phyloP scores from a whole-genome alignment of 2,797 vertebrate species.

The Dryobates pubescens region DNA sequence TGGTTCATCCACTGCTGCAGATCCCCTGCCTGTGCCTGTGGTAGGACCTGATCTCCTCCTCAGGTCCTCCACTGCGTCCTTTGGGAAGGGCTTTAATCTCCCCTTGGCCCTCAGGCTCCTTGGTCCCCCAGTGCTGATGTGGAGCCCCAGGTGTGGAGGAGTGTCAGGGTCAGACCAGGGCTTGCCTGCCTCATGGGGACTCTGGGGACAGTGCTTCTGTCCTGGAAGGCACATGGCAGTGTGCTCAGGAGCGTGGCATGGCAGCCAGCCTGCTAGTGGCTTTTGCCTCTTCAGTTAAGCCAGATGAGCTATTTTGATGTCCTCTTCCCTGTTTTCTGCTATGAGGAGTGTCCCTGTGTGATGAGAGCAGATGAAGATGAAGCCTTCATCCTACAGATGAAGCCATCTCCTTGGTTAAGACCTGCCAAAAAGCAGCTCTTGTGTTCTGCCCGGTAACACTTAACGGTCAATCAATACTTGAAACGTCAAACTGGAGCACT shows the following conservation, averaged over 20 bases:
- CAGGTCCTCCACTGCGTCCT: rapidly evolving
- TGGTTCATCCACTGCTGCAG: neutral
- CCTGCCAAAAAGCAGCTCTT: neutral
- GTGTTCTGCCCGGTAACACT: neutral
- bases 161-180: neutral
- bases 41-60: rapidly evolving
- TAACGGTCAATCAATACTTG: neutral
- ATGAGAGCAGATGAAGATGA: neutral
- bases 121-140: rapidly evolving
- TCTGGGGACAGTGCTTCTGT: neutral
- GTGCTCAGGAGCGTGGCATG: neutral
- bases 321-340: rapidly evolving
- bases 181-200: rapidly evolving
- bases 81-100: neutral
- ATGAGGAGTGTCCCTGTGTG: rapidly evolving
- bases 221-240: neutral
- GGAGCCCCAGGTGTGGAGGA: rapidly evolving
- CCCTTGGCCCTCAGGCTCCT: neutral
- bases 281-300: neutral
- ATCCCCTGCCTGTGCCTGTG: too few relatives aligned
- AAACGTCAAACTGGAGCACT: neutral
- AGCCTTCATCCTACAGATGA: neutral
- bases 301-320: neutral
- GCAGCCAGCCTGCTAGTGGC: rapidly evolving
- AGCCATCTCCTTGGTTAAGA: neutral